Base-by-base conservation (phyloP, 2,113 vertebrate species). In the Chamaetylas fuelleborni region DNA sequence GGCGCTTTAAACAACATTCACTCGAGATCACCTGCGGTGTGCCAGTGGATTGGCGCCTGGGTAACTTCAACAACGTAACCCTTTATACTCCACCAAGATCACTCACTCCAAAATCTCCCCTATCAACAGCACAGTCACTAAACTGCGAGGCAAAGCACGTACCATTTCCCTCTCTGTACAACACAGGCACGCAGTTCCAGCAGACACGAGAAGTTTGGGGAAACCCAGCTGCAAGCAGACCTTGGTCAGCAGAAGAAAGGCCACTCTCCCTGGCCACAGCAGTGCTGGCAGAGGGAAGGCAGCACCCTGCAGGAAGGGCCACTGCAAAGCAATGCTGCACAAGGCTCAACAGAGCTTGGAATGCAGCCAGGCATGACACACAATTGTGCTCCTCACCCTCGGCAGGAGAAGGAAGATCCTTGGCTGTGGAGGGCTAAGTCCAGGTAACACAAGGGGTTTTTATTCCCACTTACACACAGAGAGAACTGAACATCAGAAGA, bases 1-100 rank as follows among this genome's bases (percentile, higher is more conserved):
- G 95, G 94, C 78, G 93, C 95, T 97, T 96, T 96, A 96, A 97
- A 97, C 94, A 98, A 98, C 97, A 96, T 95, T 96, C 92, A 71
- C 95, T 94, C 40, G 54, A 58, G 87, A 94, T 96, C 91, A 94
- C 92, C 96, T 97, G 93, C 20, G 77, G 96, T 82, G 94, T 94
- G 90, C 94, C 96, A 92, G 86, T 19, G 83, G 54, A 88, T 66
- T 33, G 90, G 96, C 95, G 84, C 85, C 92, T 81, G 69, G 20
- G 65, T 20, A 87, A 73, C 86, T 81, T 33, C 45, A 85, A 78
- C 93, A 56, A 34, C 25, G 23, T 90, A 91, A 83, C 84, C 80
- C 84, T 80, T 96, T 85, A 15, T 19, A 4, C 23, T 54, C 90
- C 64, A 43, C 70, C 25, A 17, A 38, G 17, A 38, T 26, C 64